Percentiles rank a stretch among this genome's conserved stretches.
Conservation (phyloP, 2,797 vertebrate genomes). For the Micromesistius poutassou region DNA sequence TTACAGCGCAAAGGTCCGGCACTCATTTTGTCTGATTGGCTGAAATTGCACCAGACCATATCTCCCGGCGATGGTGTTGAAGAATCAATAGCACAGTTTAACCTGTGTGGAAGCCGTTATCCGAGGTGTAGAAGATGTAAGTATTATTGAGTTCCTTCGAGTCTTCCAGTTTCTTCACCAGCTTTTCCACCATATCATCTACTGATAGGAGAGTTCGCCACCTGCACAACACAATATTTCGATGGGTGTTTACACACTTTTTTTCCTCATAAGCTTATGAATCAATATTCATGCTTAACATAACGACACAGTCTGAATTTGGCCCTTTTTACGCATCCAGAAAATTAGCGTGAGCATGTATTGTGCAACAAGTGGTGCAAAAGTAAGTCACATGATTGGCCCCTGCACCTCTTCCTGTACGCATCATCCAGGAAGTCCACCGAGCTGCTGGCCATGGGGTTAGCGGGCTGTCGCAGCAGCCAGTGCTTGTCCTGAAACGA, state of each 20-base stretch:
- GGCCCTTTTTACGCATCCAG: neutral
- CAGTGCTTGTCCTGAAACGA: conserved; percentile 77
- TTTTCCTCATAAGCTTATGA: neutral
- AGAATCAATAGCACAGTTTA: neutral
- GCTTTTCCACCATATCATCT: conserved; percentile 77
- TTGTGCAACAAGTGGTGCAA: conserved; percentile 2
- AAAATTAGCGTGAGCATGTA: neutral
- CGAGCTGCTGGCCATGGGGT: conserved; percentile 72
- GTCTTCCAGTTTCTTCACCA: conserved; percentile 71
- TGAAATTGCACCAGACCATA: neutral
- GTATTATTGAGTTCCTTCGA: conserved; percentile 74
- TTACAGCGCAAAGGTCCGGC: neutral
- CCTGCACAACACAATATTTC: conserved; percentile 47
- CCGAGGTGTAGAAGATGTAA: conserved; percentile 78
- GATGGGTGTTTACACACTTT: neutral
- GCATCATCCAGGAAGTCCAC: conserved; percentile 70
- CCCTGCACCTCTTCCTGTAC: conserved; percentile 67
- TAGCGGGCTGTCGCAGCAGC: conserved; percentile 76
- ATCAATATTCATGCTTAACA: too few species aligned
- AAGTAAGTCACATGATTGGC: neutral
- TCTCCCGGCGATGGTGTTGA: neutral
- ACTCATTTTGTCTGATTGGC: neutral
- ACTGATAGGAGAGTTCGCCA: conserved; percentile 80
- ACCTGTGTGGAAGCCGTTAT: conserved; percentile 83
- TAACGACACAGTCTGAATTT: neutral